phyloP scores from a whole-genome alignment of 2,888 invertebrate species.

The Eilema caniola region DNA sequence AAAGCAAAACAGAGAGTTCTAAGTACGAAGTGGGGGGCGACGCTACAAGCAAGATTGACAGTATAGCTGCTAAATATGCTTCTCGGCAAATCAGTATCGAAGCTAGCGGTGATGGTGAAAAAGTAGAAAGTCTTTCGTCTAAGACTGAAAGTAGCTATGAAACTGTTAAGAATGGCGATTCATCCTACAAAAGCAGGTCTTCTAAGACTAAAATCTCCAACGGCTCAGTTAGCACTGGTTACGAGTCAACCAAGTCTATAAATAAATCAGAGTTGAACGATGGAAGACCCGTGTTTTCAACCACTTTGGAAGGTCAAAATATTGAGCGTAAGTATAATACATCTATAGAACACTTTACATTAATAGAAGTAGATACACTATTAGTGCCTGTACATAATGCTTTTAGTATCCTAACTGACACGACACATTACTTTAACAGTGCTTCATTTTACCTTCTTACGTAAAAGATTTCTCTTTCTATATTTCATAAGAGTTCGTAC shows the following conservation, averaged over 20 bases:
- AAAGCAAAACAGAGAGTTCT: conserved; percentile 48
- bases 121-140: conserved; percentile 64
- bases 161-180: conserved; percentile 67
- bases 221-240: conserved; percentile 68
- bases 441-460: conserved; percentile 58
- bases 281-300: conserved; percentile 90
- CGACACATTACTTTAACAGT: conserved; percentile 76
- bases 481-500: conserved; percentile 66
- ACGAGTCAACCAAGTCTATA: conserved; percentile 59
- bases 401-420: conserved; percentile 81
- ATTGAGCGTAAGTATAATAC: conserved; percentile 91
- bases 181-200: conserved; percentile 69
- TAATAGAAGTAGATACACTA: conserved; percentile 68
- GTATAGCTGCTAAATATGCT: conserved; percentile 56
- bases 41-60: conserved; percentile 50
- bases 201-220: conserved; percentile 73
- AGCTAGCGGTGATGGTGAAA: conserved; percentile 64
- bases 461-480: conserved; percentile 45
- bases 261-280: conserved; percentile 75
- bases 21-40: conserved; percentile 51
- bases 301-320: conserved; percentile 91
- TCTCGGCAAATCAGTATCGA: conserved; percentile 61
- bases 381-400: conserved; percentile 84
- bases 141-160: conserved; percentile 68
- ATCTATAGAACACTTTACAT: conserved; percentile 48